Base-by-base conservation (phyloP, 2,113 vertebrate species). In the Phalacrocorax brasilianus region DNA sequence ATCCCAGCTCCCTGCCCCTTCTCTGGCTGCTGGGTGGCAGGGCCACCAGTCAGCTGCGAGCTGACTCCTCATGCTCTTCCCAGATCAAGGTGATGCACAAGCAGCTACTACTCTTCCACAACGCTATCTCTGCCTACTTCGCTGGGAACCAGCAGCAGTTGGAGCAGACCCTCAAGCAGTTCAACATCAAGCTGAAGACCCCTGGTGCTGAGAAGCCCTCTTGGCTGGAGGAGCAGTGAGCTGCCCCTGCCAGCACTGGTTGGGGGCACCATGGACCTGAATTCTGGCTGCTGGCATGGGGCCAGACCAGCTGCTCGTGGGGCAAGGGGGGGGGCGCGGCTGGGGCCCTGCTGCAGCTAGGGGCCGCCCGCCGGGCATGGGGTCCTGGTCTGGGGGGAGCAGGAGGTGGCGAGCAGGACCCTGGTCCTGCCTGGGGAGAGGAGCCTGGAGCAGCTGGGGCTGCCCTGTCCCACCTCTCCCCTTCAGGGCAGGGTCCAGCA, bases 71-170 rank as follows among this genome's bases (percentile, higher is more conserved):
- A 73, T 9, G 30, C 47, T 56, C 94, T 84, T 84, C 67, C 33
- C 98, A 99, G 99, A 98, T 99, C 92, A 99, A 99, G 95, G 99
- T 99, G 97, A 99, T 99, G 99, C 99, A 99, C 97, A 99, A 99
- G 97, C 99, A 99, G 97, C 98, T 99, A 53, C 98, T 99, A 65
- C 99, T 99, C 77, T 99, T 99, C 98, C 99, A 99, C 97, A 99
- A 99, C 2, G 99, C 99, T 88, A 99, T 99, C 98, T 99, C 99
- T 0, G 99, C 99, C 11, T 99, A 99, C 98, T 99, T 99, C 73
- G 99, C 99, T 4, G 99, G 99, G 87, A 99, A 99, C 98, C 99
- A 99, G 98, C 99, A 99, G 98, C 99, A 99, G 95, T 96, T 99
- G 97, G 99, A 99, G 97, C 99, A 99, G 98, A 99, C 99, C 75